Percentiles rank a stretch among this genome's conserved stretches.
These are phyloP conservation scores for Solenodon paradoxus DNA, from an alignment of 2,113 vertebrate genomes.

Conservation along the genomic window DNA sequence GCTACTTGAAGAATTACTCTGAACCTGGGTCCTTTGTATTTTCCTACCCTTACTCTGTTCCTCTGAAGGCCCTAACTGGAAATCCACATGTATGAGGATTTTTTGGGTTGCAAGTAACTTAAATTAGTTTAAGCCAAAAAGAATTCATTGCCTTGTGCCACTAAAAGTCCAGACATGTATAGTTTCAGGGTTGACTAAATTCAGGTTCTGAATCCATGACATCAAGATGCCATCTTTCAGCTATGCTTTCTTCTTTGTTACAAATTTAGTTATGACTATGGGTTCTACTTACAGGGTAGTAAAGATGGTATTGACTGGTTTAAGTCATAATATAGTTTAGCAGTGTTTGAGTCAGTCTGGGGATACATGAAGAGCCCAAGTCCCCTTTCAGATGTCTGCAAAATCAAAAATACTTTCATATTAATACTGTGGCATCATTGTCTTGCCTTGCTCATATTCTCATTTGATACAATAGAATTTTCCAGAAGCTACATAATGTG, in stretches of 20 bases:
- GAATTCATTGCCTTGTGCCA: neutral
- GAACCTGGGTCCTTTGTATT: neutral
- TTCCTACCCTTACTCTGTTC: neutral
- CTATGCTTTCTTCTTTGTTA: conserved; percentile 20
- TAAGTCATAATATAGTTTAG: neutral
- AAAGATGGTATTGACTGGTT: neutral
- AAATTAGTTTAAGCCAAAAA: neutral
- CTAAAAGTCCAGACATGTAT: neutral
- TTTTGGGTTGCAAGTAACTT: neutral
- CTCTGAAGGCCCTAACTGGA: neutral
- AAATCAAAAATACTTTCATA: conserved; percentile 14
- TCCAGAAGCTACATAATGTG: neutral
- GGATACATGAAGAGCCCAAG: too few relatives aligned
- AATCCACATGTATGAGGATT: neutral
- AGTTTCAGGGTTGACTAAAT: neutral
- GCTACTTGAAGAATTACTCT: conserved; percentile 10
- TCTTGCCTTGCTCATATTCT: neutral
- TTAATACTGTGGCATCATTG: neutral
- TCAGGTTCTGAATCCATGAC: neutral
- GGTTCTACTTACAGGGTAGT: neutral
- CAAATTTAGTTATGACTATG: too few relatives aligned
- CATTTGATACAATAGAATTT: neutral
- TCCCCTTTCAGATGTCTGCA: too few relatives aligned
- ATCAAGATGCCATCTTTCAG: neutral
- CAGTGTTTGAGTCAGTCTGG: neutral